These are phyloP conservation scores for Philereme transversata DNA, from an alignment of 2,888 invertebrate species.

Conservation along the genomic window DNA sequence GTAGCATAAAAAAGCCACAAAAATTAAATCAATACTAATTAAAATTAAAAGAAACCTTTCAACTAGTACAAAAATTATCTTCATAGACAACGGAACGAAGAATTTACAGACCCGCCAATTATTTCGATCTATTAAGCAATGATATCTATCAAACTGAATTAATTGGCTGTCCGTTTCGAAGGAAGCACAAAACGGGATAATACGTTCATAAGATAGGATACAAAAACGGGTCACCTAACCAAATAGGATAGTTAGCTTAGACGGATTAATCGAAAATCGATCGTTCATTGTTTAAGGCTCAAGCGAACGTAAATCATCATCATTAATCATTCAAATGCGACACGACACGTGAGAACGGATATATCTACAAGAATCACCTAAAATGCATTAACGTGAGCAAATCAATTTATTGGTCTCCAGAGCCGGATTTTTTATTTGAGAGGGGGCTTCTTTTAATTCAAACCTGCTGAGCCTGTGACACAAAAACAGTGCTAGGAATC, in stretches of 20 bases:
- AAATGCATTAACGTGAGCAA: neutral
- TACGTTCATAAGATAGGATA: conserved; percentile 11
- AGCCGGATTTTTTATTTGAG: neutral
- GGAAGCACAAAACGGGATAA: conserved; percentile 19
- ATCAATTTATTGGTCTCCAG: neutral
- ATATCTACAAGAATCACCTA: neutral
- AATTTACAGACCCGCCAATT: conserved; percentile 15
- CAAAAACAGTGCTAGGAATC: too few relatives aligned
- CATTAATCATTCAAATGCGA: conserved; percentile 3
- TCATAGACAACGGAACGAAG: neutral
- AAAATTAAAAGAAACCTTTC: too few relatives aligned
- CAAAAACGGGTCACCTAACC: conserved; percentile 21
- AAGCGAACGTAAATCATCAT: neutral
- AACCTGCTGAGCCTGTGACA: too few relatives aligned
- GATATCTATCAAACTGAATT: conserved; percentile 19
- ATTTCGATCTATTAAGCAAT: conserved; percentile 18
- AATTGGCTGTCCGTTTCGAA: conserved; percentile 21
- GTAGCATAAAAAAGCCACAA: too few relatives aligned
- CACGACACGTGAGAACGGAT: neutral
- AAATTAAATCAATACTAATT: too few relatives aligned
- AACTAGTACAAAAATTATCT: neutral
- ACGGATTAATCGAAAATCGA: conserved; percentile 30
- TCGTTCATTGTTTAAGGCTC: conserved; percentile 6
- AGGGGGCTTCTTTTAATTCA: neutral
- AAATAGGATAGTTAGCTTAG: conserved; percentile 11